Percentiles rank a stretch among this genome's conserved stretches.
phyloP scores from a whole-genome alignment of 2,888 invertebrate species.

The Chloroclysta siterata region DNA sequence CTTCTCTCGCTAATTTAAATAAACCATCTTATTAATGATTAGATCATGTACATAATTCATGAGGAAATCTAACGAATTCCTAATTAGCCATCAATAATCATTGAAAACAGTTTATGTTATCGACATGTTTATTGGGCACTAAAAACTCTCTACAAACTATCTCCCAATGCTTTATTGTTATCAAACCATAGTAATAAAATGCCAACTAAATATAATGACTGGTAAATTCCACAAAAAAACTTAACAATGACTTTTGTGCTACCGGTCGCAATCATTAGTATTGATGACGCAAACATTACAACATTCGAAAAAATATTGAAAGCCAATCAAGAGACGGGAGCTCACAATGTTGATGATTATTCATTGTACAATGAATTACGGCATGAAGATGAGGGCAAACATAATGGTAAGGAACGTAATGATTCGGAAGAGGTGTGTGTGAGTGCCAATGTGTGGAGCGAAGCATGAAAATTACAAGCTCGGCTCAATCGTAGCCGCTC shows the following conservation, averaged over 20 bases:
- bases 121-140: slow-evolving; percentile 51
- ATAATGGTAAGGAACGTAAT: slow-evolving; percentile 81
- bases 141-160: slow-evolving; percentile 45
- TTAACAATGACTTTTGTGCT: slow-evolving; percentile 81
- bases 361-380: slow-evolving; percentile 71
- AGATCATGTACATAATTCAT: neutral
- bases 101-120: slow-evolving; percentile 49
- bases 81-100: slow-evolving; percentile 47
- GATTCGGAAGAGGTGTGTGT: slow-evolving; percentile 82
- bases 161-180: slow-evolving; percentile 68
- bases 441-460: slow-evolving; percentile 77
- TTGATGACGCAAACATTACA: slow-evolving; percentile 83
- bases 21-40: neutral
- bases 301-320: slow-evolving; percentile 69
- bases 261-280: slow-evolving; percentile 81
- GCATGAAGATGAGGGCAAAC: slow-evolving; percentile 68
- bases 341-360: slow-evolving; percentile 61
- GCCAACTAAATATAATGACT: slow-evolving; percentile 83
- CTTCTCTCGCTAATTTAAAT: neutral
- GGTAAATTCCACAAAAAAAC: slow-evolving; percentile 70
- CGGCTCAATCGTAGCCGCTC: slow-evolving; percentile 76
- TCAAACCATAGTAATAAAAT: slow-evolving; percentile 63
- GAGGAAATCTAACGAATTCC: slow-evolving; percentile 34
- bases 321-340: slow-evolving; percentile 72
- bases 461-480: slow-evolving; percentile 80